These are phyloP conservation scores for Hypanus sabinus DNA, from an alignment of 2,113 vertebrate species.

Conservation along the genomic window DNA sequence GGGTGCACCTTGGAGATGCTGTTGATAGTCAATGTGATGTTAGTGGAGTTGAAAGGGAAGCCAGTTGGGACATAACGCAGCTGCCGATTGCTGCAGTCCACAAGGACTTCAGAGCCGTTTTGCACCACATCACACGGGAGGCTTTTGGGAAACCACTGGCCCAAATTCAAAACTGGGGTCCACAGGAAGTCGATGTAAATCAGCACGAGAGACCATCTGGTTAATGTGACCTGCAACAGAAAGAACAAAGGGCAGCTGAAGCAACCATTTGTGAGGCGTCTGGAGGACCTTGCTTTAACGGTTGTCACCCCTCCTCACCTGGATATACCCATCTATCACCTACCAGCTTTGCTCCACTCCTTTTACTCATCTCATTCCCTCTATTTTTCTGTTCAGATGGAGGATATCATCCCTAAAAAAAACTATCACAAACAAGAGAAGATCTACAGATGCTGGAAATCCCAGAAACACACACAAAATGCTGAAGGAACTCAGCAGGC, in stretches of 20 bases:
- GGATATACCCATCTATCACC: too few relatives aligned
- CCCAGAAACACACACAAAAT: too few relatives aligned
- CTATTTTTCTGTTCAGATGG: too few relatives aligned
- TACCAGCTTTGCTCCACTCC: too few relatives aligned
- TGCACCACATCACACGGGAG: slow-evolving; percentile 69
- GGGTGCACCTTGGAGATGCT: slow-evolving; percentile 65
- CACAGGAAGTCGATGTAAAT: slow-evolving; percentile 44
- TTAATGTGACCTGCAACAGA: slow-evolving; percentile 37
- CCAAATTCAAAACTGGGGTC: slow-evolving; percentile 45
- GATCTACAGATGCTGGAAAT: too few relatives aligned
- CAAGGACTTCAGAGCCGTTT: slow-evolving; percentile 53
- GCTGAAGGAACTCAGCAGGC: too few relatives aligned
- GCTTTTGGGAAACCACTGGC: slow-evolving; percentile 74
- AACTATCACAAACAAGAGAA: too few relatives aligned
- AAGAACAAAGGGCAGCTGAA: slow-evolving; percentile 38
- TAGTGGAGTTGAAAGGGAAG: slow-evolving; percentile 75
- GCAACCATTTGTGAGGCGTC: background rate
- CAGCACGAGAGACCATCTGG: background rate
- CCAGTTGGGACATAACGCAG: slow-evolving; percentile 63
- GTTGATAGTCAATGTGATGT: slow-evolving; percentile 86
- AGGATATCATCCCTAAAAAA: too few relatives aligned
- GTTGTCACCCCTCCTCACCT: background rate
- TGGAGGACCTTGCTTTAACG: too few relatives aligned
- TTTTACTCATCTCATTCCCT: too few relatives aligned
- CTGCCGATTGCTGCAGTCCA: slow-evolving; percentile 74